phyloP scores from a whole-genome alignment of 2,888 invertebrate species.

The Dastarcus helophoroides region DNA sequence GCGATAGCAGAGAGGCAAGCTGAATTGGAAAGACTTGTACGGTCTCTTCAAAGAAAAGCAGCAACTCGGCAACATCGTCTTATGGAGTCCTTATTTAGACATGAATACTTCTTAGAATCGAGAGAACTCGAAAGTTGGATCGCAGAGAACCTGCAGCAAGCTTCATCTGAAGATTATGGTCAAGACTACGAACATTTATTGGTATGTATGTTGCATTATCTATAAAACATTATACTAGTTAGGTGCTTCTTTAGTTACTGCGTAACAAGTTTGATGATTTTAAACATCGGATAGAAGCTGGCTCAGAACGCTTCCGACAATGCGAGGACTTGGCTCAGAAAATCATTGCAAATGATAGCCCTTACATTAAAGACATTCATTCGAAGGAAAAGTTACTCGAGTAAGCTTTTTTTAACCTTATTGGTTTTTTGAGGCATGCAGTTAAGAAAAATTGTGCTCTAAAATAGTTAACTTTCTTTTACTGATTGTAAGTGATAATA shows the following conservation, averaged over 20 bases:
- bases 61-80: slow-evolving; percentile 70
- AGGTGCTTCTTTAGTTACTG: slow-evolving; percentile 45
- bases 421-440: too few species aligned
- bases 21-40: slow-evolving; percentile 64
- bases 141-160: slow-evolving; percentile 77
- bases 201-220: slow-evolving; percentile 39
- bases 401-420: too few species aligned
- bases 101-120: slow-evolving; percentile 84
- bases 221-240: slow-evolving; percentile 3
- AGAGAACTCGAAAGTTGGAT: slow-evolving; percentile 89
- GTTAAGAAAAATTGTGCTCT: too few species aligned
- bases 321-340: slow-evolving; percentile 86
- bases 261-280: slow-evolving; percentile 89
- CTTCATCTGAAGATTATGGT: slow-evolving; percentile 87
- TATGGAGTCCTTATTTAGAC: slow-evolving; percentile 79
- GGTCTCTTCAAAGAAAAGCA: slow-evolving; percentile 69
- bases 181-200: slow-evolving; percentile 86
- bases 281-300: slow-evolving; percentile 80
- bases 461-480: too few species aligned
- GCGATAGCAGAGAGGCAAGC: slow-evolving; percentile 67
- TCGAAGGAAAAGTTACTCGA: slow-evolving; percentile 76
- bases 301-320: slow-evolving; percentile 80
- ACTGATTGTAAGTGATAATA: too few species aligned
- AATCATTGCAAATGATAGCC: slow-evolving; percentile 72
- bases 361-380: slow-evolving; percentile 76